These are phyloP conservation scores for Monomorium pharaonis DNA, from an alignment of 1,140 invertebrate species.

Conservation along the genomic window DNA sequence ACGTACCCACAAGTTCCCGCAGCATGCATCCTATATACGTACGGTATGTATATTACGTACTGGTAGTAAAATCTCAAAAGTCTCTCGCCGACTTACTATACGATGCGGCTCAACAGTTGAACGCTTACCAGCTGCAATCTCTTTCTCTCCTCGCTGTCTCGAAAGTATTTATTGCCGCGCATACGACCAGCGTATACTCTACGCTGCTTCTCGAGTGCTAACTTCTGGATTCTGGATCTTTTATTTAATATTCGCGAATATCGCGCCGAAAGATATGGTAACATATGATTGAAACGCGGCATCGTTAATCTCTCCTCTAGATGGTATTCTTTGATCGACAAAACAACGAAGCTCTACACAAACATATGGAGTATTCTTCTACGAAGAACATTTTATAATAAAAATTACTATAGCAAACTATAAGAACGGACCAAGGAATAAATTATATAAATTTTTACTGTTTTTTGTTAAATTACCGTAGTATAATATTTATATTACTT, in stretches of 20 bases:
- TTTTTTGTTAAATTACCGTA: too few relatives aligned
- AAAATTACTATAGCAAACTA: too few relatives aligned
- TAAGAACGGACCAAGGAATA: too few relatives aligned
- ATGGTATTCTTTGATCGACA: not conserved
- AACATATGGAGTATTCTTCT: not conserved
- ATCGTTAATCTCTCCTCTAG: not conserved
- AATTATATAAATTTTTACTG: too few relatives aligned
- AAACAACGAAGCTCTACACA: not conserved
- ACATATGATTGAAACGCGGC: not conserved
- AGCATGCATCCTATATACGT: not conserved
- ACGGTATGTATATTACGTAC: conserved; percentile 24
- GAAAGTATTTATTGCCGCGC: conserved; percentile 64
- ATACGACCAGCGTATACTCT: conserved; percentile 30
- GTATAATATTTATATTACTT: too few relatives aligned
- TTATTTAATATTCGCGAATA: conserved; percentile 43
- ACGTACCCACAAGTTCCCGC: conserved; percentile 42
- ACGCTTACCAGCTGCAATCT: conserved; percentile 52
- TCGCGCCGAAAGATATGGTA: conserved; percentile 19
- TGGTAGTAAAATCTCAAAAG: conserved; percentile 58
- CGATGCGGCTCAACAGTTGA: conserved; percentile 17
- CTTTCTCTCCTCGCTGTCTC: conserved; percentile 36
- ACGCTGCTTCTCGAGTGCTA: conserved; percentile 45
- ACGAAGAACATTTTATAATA: too few relatives aligned
- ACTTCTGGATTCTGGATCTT: conserved; percentile 36
- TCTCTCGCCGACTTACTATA: conserved; percentile 56